Percentiles rank a stretch among this genome's conserved stretches.
Evolutionary conservation across 2,888 invertebrate species (phyloP).

Genomic region (Lacanobia wlatinum): DNA sequence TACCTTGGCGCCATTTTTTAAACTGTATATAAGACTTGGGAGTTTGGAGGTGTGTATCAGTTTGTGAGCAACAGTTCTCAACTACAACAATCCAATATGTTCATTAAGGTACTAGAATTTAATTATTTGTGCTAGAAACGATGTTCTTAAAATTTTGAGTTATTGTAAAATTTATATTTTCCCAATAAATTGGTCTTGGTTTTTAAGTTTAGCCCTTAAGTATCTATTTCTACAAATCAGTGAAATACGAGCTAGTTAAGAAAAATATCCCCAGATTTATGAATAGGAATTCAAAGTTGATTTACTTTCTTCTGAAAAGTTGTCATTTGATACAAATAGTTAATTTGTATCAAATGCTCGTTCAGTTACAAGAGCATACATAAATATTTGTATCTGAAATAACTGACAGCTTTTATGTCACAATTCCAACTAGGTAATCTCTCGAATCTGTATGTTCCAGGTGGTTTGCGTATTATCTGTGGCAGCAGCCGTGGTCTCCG

Average conservation of each 20-base stretch:
- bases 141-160: too few relatives aligned
- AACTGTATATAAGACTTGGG: conserved; percentile 59
- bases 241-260: neutral
- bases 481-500: conserved; percentile 51
- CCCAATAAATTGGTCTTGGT: neutral
- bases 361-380: too few relatives aligned
- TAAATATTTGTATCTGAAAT: neutral
- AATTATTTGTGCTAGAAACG: neutral
- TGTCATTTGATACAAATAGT: too few relatives aligned
- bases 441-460: conserved; percentile 30
- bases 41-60: conserved; percentile 50
- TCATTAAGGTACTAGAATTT: conserved; percentile 52
- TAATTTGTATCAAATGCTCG: too few relatives aligned
- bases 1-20: conserved; percentile 55
- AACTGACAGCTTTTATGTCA: neutral
- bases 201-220: neutral
- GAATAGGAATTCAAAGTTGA: too few relatives aligned
- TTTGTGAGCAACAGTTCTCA: conserved; percentile 22
- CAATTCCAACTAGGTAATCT: too few relatives aligned
- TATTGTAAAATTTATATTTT: too few relatives aligned
- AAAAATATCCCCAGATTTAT: too few relatives aligned
- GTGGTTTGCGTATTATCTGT: conserved; percentile 51
- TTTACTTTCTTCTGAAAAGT: too few relatives aligned
- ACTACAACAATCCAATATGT: conserved; percentile 50
- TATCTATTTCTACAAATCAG: neutral